Conservation (phyloP, 2,888 invertebrate species). For the Cerastoderma edule region DNA sequence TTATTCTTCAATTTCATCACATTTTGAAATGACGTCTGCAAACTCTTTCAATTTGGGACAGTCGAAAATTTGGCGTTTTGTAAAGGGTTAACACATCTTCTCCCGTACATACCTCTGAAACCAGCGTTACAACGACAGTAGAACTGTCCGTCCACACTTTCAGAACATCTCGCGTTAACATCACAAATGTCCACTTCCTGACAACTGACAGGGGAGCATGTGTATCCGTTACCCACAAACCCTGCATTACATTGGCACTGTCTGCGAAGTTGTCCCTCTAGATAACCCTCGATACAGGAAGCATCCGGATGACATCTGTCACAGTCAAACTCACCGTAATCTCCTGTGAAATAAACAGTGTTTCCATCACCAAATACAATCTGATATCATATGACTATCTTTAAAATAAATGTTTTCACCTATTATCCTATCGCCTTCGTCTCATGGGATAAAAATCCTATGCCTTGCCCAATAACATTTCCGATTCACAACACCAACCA, state of each 20-base stretch:
- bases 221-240: constrained; percentile 74
- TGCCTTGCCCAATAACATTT: neutral
- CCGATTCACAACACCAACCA: neutral
- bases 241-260: constrained; percentile 63
- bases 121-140: constrained; percentile 75
- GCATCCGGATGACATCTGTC: constrained; percentile 93
- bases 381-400: too few species aligned
- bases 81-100: too few species aligned
- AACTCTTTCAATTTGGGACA: too few species aligned
- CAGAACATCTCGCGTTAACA: constrained; percentile 71
- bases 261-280: constrained; percentile 11
- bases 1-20: too few species aligned
- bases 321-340: constrained; percentile 43
- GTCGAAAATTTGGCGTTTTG: too few species aligned
- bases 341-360: too few species aligned
- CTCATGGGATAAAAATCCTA: neutral
- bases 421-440: too few species aligned
- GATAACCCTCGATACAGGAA: constrained; percentile 86
- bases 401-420: too few species aligned
- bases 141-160: constrained; percentile 58
- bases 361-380: too few species aligned
- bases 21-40: too few species aligned
- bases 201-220: constrained; percentile 64
- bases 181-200: constrained; percentile 73
- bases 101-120: constrained; percentile 71